Evolutionary conservation across 2,888 invertebrate species (phyloP), one percentile per base, ranked within the genome.

Genomic region (Phania funesta): DNA sequence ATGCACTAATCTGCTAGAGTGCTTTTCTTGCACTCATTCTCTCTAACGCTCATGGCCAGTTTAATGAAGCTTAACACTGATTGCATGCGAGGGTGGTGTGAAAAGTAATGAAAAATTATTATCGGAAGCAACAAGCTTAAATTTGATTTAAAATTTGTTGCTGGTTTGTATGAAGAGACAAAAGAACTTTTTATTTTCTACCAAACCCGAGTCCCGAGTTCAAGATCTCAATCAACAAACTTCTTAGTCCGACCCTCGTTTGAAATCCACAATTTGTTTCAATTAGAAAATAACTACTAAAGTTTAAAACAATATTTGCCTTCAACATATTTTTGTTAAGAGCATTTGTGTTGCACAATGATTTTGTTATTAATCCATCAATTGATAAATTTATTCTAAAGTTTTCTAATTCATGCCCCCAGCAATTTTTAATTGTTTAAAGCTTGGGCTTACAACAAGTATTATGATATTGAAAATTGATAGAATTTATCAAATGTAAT

Each of bases 281-380:
- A 38, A 38, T 32, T 38, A 13, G 13, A 9, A 38, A 38, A 38
- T 38, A n/a, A n/a, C n/a, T n/a, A 16, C n/a, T 24, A 35, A 35
- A 41, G 6, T 26, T 20, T 8, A 18, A 18, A 68, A 16, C 16
- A 44, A 26, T 54, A 54, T 44, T 29, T 44, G 41, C 54, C 58
- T 58, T 46, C 16, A 48, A 35, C n/a, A 20, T 35, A 32, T 11
- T 9, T 18, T 44, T 1, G 16, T 44, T n/a, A 44, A 44, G 7
- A 29, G 1, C 41, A 18, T 44, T 44, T 44, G 41, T 48, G 32
- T 54, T 13, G 32, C 11, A 22, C 11, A 24, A 26, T 50, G 35
- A 50, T 65, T 18, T 65, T 54, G 20, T 58, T 50, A 32, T 52
- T 62, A 52, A 62, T 73, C 62, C 62, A 62, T 73, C 73, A 64